Base-by-base conservation (phyloP, 2,113 vertebrate genomes). In the Miniopterus natalensis region DNA sequence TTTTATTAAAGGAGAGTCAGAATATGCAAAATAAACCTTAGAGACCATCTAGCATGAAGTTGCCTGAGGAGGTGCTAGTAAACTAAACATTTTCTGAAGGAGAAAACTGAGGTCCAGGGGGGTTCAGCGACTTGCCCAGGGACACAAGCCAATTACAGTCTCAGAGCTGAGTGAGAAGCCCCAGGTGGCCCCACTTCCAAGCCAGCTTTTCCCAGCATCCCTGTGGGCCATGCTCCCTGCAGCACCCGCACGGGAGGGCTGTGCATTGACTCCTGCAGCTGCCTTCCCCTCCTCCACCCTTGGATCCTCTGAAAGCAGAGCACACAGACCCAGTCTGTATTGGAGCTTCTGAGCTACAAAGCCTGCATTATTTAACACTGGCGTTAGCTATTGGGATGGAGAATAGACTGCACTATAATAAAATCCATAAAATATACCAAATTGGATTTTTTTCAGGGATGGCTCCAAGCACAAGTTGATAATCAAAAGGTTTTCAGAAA, bases 361-460 rank as follows among this genome's bases (percentile, higher is more conserved):
- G 96, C 96, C 86, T 98, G 96, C 96, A 98, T 97, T 97, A 98
- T 97, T 98, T 97, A 97, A 96, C 94, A 97, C 85, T 61, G 47
- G 96, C 94, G 95, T 98, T 97, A 97, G 96, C 94, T 96, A 96
- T 97, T 95, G 79, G 63, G 88, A 86, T 96, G 53, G 90, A 97
- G 93, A 98, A 97, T 98, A 98, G 97, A 97, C 92, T 95, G 94
- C 96, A 85, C 96, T 91, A 95, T 97, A 97, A 97, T 95, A 97
- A 97, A 97, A 97, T 95, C 96, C 96, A 97, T 97, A 97, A 97
- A 97, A 96, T 92, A 97, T 68, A 97, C 88, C 92, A 97, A 97
- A 97, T 94, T 98, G 96, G 96, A 98, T 97, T 98, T 97, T 96
- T 96, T 96, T 78, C 95, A 91, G 74, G 88, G 96, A 96, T 96